Base-by-base conservation (phyloP, 2,888 invertebrate genomes). In the Tromatobia lineatoria region DNA sequence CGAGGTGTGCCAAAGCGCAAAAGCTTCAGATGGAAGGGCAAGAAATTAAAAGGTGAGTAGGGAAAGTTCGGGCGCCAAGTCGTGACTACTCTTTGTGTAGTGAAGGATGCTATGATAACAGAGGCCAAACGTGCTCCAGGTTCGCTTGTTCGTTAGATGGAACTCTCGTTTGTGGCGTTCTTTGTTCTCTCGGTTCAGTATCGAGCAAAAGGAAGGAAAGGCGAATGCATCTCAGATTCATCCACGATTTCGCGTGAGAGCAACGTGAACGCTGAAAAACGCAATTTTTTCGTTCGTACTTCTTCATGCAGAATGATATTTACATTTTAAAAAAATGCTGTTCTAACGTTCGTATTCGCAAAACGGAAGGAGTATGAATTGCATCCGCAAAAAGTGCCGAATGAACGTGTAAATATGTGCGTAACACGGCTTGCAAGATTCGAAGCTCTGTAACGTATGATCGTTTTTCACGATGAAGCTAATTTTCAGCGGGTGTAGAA, bases 131-230 rank as follows among this genome's bases (percentile, higher is more conserved):
- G 67, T 7, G 67, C n/a, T 45, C 8, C 25, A 64, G 75, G 34
- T 52, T 29, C 34, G 54, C 57, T 57, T 4, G 57, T 15, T 25
- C 50, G n/a, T 20, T 52, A 52, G 6, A 38, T 10, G 38, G 38
- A 38, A 38, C 73, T 73, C 59, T 47, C 25, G 54, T 69, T 77
- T n/a, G 57, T 18, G 76, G 67, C 54, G 67, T 57, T 50, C 59
- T 78, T 69, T 78, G 69, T 78, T 50, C 77, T 50, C 77, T 13
- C 25, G 25, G 18, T 69, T 59, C 47, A 69, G 77, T 78, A 70
- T 59, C 38, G 77, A 78, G 77, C 47, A 47, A 47, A 34, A 69
- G 29, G 23, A 38, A 29, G 38, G 52, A 15, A 20, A 15, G 1
- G 20, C 18, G 18, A 15, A 38, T 54, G 18, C 11, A 38, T 38